Base-by-base conservation (phyloP, 1,140 invertebrate genomes). In the Acyrthosiphon pisum region DNA sequence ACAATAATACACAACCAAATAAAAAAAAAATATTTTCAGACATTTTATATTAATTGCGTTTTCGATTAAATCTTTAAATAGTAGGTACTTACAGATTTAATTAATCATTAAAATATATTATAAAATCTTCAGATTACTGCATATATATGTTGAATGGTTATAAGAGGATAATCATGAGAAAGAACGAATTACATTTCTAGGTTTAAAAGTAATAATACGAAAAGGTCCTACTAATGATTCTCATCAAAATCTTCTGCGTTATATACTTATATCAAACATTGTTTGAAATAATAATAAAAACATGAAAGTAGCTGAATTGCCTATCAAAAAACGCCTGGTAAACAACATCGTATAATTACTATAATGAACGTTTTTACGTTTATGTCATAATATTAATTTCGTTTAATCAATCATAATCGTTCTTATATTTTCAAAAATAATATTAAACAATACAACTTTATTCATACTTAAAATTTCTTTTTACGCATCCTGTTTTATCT, bases 81-180 rank as follows among this genome's bases (percentile, higher is more conserved):
- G 26, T 41, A 41, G 41, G 41, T 60, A 41, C 35, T 50, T 90
- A 68, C 9, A 2, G 89, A 90, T 68, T 90, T 44, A 90, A 60
- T 60, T 90, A 68, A 90, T 44, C 89, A 44, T 90, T 90, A 90
- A 90, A 90, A 90, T 90, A 68, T 90, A n/a, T 60, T 60, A 90
- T 68, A n/a, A 60, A 90, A 60, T 90, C 48, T 89, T 9, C 9
- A 37, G 88, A 56, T 56, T 53, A 26, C 9, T 30, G 9, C n/a
- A 53, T 22, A 89, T 35, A 37, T 23, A 53, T 56, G 87, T 89
- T 53, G 48, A 56, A 41, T 37, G 37, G 37, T 60, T 90, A 90
- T n/a, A 44, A 4, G 44, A 53, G 50, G 53, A n/a, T 60, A 90
- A 90, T 90, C 89, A 30, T 20, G 9, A 37, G 37, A 60, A 89